Base-by-base conservation (phyloP, 2,797 vertebrate species). In the Apodemus agrarius region DNA sequence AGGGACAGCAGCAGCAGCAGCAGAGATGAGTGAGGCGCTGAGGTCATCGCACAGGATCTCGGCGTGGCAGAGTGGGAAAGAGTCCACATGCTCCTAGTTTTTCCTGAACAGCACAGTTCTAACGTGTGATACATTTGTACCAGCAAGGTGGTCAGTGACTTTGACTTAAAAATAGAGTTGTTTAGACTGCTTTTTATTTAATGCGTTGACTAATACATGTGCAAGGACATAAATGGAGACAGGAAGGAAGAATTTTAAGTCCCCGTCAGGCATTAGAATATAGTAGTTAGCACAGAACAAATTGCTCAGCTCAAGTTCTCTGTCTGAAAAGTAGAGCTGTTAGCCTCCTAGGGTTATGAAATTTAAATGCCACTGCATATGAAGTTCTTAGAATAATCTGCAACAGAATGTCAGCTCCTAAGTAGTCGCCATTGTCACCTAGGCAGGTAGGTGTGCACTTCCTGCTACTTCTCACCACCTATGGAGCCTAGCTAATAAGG, bases 291-390 rank as follows among this genome's bases (percentile, higher is more conserved):
- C 5, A 21, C 72, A n/a, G 57, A 92, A 29, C 80, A 92, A 83
- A 84, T 78, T 90, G 59, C 34, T 90, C 65, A 91, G 57, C 81
- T 90, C 69, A 59, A 31, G 93, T 94, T 97, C 89, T 84, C 19
- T 1, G 7, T 76, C 59, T 81, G 72, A 94, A 69, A 80, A 94
- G 34, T 78, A 21, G 13, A 95, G 21, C 52, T 76, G 6, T 40
- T 95, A 85, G 14, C 52, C 6, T 95, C 24, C 24, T 34, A 74
- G 6, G 6, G 29, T 69, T 93, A 10, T 95, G 88, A 79, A 93
- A 95, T 90, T 59, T 84, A 78, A 84, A 40, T 74, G 67, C 86
- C 19, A 40, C n/a, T 88, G 11, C 2, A 31, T 63, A 1, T 76
- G 84, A 94, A 75, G 61, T 22, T 88, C 40, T 88, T 92, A 67